Conservation (phyloP, 2,888 invertebrate genomes). For the Nemotelus nigrinus region DNA sequence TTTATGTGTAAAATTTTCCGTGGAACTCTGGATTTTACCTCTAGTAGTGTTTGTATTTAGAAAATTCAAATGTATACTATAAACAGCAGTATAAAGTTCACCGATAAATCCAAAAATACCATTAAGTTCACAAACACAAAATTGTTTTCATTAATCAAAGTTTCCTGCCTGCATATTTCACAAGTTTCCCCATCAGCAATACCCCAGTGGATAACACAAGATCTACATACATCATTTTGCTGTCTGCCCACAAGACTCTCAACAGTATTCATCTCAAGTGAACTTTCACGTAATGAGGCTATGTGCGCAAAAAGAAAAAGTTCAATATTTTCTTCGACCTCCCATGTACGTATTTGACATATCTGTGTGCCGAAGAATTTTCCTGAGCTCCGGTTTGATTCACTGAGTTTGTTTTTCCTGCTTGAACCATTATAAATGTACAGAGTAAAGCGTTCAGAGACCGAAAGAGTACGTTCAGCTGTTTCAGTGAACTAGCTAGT, state of each 20-base stretch:
- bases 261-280: neutral
- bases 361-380: neutral
- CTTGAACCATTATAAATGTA: neutral
- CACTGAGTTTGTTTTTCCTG: neutral
- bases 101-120: too few relatives aligned
- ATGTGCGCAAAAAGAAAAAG: constrained; percentile 31
- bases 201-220: neutral
- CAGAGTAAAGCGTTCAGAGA: too few relatives aligned
- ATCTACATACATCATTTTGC: neutral
- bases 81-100: too few relatives aligned
- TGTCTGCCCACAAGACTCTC: neutral
- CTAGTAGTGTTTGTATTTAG: too few relatives aligned
- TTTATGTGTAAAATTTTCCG: too few relatives aligned
- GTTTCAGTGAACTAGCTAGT: neutral
- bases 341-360: neutral
- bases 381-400: neutral
- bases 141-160: too few relatives aligned
- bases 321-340: constrained; percentile 10
- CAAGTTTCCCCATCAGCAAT: neutral
- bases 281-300: constrained; percentile 41
- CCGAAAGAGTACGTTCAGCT: neutral
- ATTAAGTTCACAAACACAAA: too few relatives aligned
- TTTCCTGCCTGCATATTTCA: too few relatives aligned
- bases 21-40: too few relatives aligned
- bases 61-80: too few relatives aligned